Percentiles rank a stretch among this genome's conserved stretches.
phyloP scores from a whole-genome alignment of 2,888 invertebrate species.

The Teleiodes luculella region DNA sequence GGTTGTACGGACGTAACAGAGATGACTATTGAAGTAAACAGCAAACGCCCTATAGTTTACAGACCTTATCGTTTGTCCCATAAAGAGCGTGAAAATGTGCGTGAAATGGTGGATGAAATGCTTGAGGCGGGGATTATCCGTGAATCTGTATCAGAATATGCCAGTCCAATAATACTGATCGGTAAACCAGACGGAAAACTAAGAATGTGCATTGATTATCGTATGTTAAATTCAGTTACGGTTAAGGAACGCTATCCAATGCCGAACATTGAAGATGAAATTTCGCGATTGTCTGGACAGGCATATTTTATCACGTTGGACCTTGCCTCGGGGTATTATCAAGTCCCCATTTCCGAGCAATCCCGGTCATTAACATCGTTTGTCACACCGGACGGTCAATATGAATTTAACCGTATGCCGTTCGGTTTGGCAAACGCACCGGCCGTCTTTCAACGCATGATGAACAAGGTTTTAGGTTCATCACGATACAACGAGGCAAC shows the following conservation, averaged over 20 bases:
- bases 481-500: conserved; percentile 20
- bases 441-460: conserved; percentile 35
- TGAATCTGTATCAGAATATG: conserved; percentile 14
- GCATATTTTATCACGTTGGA: conserved; percentile 22
- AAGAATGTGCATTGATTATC: conserved; percentile 10
- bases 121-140: background rate
- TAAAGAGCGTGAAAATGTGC: background rate
- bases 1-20: conserved; percentile 16
- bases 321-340: conserved; percentile 19
- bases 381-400: conserved; percentile 37
- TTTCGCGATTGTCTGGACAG: conserved; percentile 21
- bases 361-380: conserved; percentile 35
- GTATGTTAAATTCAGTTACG: conserved; percentile 15
- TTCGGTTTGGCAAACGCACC: conserved; percentile 45
- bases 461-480: conserved; percentile 17
- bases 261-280: conserved; percentile 26
- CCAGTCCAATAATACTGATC: conserved; percentile 14
- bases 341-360: conserved; percentile 18
- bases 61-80: background rate
- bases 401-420: conserved; percentile 43
- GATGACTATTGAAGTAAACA: conserved; percentile 17
- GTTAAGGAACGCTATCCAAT: conserved; percentile 25
- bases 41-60: conserved; percentile 12
- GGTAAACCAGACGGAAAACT: conserved; percentile 7
- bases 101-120: background rate